phyloP scores from a whole-genome alignment of 2,113 vertebrate genomes.

The Corynorhinus townsendii region DNA sequence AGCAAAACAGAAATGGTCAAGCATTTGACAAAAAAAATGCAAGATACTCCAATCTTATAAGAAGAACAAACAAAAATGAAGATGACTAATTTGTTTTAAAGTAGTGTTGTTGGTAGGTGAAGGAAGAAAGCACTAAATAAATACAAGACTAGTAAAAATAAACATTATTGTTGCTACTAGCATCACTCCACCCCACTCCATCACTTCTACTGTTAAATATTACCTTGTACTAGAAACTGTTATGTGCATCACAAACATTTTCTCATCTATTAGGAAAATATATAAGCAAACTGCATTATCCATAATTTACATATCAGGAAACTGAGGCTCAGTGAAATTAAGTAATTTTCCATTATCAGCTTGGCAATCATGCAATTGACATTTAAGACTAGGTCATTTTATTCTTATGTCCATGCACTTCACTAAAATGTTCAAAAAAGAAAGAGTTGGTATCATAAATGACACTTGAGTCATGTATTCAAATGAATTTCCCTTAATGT shows the following conservation, averaged over 20 bases:
- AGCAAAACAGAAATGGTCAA: background rate
- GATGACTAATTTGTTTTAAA: conserved; percentile 11
- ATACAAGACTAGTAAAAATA: background rate
- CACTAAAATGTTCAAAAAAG: background rate
- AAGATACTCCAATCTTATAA: background rate
- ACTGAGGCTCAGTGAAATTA: background rate
- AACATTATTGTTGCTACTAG: background rate
- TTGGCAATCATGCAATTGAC: background rate
- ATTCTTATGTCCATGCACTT: background rate
- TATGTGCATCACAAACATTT: background rate
- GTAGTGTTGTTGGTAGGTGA: background rate
- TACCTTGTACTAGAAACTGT: background rate
- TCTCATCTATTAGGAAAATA: background rate
- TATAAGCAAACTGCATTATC: background rate
- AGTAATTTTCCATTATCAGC: background rate
- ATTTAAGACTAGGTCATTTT: background rate
- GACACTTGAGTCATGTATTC: background rate
- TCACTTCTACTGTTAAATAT: background rate
- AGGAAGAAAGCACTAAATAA: background rate
- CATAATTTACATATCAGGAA: background rate
- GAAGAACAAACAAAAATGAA: background rate
- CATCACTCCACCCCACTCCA: background rate
- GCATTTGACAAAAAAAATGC: background rate
- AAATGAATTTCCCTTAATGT: background rate
- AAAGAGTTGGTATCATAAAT: background rate